A percentile compares a stretch with the other conserved stretches of the same genome.
These are phyloP conservation scores for Drosophila sucinea DNA, from an alignment of 1,140 invertebrate genomes.

Conservation along the genomic window DNA sequence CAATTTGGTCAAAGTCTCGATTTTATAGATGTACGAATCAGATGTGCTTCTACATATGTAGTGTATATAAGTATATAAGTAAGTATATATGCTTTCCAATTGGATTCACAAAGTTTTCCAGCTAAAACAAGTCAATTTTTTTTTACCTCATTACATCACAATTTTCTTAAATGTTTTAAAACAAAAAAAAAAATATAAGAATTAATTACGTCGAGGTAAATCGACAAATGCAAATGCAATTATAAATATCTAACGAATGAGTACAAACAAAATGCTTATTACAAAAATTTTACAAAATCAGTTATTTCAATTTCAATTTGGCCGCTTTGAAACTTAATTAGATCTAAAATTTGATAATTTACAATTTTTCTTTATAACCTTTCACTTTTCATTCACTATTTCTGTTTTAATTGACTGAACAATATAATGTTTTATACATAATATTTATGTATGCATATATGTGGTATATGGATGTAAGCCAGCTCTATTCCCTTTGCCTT, in stretches of 20 bases:
- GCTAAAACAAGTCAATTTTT: not conserved
- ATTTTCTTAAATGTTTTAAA: not conserved
- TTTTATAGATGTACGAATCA: conserved; percentile 24
- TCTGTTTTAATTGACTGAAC: conserved; percentile 70
- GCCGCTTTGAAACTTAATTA: conserved; percentile 36
- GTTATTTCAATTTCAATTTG: conserved; percentile 48
- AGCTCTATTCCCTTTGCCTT: conserved; percentile 17
- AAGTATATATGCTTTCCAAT: conserved; percentile 2
- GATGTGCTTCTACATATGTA: conserved; percentile 14
- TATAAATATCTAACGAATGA: not conserved
- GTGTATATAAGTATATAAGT: not conserved
- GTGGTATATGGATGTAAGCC: not conserved
- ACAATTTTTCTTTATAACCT: conserved; percentile 6
- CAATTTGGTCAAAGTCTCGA: conserved; percentile 52
- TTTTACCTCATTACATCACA: conserved; percentile 1
- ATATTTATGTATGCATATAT: conserved; percentile 36
- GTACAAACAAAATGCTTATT: conserved; percentile 29
- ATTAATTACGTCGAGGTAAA: not conserved
- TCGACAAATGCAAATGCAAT: conserved; percentile 1
- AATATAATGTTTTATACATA: conserved; percentile 35
- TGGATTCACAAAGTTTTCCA: not conserved
- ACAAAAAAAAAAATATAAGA: not conserved
- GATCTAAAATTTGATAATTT: conserved; percentile 11
- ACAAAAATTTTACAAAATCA: conserved; percentile 38
- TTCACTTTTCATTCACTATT: conserved; percentile 12